phyloP scores from a whole-genome alignment of 2,113 vertebrate species.

The Nansenia antarctica region DNA sequence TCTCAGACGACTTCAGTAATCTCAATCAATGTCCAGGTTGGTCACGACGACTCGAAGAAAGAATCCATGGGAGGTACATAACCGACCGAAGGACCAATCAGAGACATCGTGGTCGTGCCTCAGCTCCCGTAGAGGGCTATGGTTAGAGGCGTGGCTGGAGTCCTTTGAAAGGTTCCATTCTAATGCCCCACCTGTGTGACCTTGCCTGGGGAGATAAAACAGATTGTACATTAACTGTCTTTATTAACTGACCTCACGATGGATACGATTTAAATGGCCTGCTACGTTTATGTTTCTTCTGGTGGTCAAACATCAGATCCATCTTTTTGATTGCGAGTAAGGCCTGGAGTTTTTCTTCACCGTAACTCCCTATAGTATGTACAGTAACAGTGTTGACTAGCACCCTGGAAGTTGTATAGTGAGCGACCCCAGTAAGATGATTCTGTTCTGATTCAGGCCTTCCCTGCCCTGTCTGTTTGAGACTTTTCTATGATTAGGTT shows the following conservation, averaged over 20 bases:
- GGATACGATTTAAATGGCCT: not conserved
- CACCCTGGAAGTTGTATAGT: too few species aligned
- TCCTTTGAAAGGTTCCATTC: not conserved
- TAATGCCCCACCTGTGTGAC: not conserved
- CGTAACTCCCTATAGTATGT: too few species aligned
- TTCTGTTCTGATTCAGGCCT: too few species aligned
- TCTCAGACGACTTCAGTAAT: not conserved
- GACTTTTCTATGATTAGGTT: not conserved
- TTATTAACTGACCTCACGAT: not conserved
- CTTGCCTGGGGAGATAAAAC: not conserved
- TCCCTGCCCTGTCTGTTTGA: not conserved
- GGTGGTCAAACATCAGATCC: too few species aligned
- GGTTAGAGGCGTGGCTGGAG: not conserved
- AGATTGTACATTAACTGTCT: constrained; percentile 14
- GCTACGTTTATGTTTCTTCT: not conserved
- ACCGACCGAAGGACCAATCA: not conserved
- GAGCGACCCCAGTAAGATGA: too few species aligned
- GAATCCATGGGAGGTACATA: not conserved
- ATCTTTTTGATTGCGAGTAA: not conserved
- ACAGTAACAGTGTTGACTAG: too few species aligned
- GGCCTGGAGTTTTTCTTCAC: too few species aligned
- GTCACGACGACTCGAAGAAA: not conserved
- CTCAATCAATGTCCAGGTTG: not conserved
- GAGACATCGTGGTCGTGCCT: not conserved
- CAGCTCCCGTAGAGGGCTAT: not conserved